Conservation (phyloP, 2,888 invertebrate species). For the Tetragonisca angustula region DNA sequence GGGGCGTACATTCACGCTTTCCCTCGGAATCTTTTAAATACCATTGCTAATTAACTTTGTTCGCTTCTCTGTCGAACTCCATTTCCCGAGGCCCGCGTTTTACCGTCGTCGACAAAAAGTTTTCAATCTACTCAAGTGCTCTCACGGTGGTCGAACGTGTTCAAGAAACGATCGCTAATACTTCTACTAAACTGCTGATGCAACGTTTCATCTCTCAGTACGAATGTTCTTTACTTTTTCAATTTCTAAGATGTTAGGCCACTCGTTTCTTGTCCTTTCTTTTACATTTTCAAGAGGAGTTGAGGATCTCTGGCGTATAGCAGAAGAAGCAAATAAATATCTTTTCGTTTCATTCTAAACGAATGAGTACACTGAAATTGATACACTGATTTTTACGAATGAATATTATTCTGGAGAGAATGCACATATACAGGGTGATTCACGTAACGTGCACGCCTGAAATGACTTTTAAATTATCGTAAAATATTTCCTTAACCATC, state of each 20-base stretch:
- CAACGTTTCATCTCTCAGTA: neutral
- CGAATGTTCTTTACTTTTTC: neutral
- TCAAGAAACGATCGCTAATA: slow-evolving; percentile 16
- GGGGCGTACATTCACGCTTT: neutral
- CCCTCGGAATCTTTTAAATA: neutral
- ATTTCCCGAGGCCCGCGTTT: neutral
- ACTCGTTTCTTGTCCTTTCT: neutral
- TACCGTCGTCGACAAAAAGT: slow-evolving; percentile 6
- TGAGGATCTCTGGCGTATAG: too few relatives aligned
- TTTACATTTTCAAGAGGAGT: neutral
- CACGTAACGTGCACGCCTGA: too few relatives aligned
- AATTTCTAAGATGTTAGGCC: neutral
- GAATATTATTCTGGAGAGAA: neutral
- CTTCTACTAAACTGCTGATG: slow-evolving; percentile 1
- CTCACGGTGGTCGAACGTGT: neutral
- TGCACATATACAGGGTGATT: neutral
- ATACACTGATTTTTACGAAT: neutral
- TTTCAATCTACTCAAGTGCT: slow-evolving; percentile 12
- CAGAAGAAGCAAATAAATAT: neutral
- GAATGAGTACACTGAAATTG: neutral
- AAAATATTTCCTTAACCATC: too few relatives aligned
- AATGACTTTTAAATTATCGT: too few relatives aligned
- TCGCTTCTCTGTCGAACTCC: neutral
- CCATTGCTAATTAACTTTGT: neutral
- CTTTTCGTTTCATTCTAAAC: neutral